Percentiles rank a stretch among this genome's conserved stretches.
These are phyloP conservation scores for Tapera naevia DNA, from an alignment of 2,797 vertebrate species.

Conservation along the genomic window DNA sequence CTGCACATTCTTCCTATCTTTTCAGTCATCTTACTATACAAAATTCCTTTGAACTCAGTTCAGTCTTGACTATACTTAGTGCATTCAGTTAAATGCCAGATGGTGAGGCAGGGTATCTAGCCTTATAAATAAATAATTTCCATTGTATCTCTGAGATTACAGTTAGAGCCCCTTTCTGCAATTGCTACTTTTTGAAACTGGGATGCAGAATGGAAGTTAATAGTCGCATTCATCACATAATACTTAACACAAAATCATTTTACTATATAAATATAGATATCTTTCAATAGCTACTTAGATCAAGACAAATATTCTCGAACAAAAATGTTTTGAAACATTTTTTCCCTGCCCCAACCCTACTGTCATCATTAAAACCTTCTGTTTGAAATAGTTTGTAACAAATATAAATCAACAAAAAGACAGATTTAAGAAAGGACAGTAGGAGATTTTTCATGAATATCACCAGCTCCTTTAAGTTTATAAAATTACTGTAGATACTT, in stretches of 20 bases:
- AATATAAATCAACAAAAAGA: not conserved
- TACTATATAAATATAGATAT: not conserved
- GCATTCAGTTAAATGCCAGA: not conserved
- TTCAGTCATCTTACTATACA: not conserved
- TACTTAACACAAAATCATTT: not conserved
- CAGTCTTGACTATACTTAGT: not conserved
- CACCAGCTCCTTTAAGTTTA: not conserved
- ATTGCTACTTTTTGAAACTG: not conserved
- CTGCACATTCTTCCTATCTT: not conserved
- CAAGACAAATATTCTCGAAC: not conserved
- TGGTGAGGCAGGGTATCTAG: not conserved
- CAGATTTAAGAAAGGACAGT: not conserved
- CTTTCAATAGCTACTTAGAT: not conserved
- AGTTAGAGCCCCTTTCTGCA: not conserved
- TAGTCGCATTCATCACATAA: not conserved
- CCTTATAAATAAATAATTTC: not conserved
- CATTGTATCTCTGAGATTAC: not conserved
- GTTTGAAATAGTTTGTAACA: not conserved
- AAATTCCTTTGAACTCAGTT: not conserved
- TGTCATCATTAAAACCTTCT: not conserved
- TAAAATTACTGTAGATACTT: not conserved
- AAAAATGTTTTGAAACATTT: not conserved
- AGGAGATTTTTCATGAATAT: not conserved
- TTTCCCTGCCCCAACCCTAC: not conserved
- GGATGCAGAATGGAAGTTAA: not conserved